Evolutionary conservation across 2,113 vertebrate genomes (phyloP).

Genomic region (Pomatorhinus ruficollis): DNA sequence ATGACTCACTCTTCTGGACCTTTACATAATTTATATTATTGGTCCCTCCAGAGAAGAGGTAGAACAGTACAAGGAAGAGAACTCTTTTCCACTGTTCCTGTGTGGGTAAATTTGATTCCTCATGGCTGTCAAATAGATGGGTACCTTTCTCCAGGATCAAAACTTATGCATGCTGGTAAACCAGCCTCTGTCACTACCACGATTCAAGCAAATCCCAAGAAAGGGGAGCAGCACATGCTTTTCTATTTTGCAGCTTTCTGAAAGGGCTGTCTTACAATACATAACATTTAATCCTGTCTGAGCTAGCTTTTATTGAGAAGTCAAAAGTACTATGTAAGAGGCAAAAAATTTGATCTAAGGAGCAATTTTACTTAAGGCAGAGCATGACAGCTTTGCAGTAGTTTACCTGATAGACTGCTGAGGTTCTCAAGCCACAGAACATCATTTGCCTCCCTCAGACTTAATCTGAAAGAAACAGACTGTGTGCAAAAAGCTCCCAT

Average conservation of each 20-base stretch:
- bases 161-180: background rate
- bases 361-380: background rate
- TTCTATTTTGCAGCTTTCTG: constrained; percentile 19
- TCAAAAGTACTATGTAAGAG: constrained; percentile 19
- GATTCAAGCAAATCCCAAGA: background rate
- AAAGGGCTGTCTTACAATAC: background rate
- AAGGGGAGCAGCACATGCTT: background rate
- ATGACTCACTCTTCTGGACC: background rate
- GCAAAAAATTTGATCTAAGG: background rate
- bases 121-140: background rate
- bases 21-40: background rate
- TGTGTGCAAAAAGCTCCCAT: background rate
- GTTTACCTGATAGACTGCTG: background rate
- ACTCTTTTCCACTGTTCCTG: background rate
- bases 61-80: background rate
- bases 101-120: background rate
- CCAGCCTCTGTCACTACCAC: background rate
- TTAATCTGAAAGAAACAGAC: background rate
- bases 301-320: constrained; percentile 19
- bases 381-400: background rate
- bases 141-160: background rate
- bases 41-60: background rate
- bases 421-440: background rate
- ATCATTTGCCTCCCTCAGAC: background rate
- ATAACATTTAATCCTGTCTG: constrained; percentile 10